These are phyloP conservation scores for Melanotaenia parkinsoni DNA, from an alignment of 2,797 vertebrate genomes.

Conservation along the genomic window DNA sequence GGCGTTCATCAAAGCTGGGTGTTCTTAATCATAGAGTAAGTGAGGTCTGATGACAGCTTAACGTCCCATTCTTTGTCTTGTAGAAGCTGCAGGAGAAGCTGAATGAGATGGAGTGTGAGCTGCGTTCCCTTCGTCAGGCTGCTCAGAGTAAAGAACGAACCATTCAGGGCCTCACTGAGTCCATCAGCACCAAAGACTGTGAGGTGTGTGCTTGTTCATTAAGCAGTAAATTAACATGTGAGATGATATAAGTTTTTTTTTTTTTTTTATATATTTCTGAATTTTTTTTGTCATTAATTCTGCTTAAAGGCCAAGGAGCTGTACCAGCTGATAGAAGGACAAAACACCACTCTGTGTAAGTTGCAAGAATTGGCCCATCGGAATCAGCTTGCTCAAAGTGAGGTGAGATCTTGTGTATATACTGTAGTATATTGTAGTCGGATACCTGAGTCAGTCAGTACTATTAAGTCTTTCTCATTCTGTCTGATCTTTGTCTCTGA, in stretches of 20 bases:
- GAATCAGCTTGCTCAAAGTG: slow-evolving; percentile 85
- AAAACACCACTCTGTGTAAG: slow-evolving; percentile 90
- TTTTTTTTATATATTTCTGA: not conserved
- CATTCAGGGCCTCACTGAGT: slow-evolving; percentile 89
- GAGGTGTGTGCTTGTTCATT: slow-evolving; percentile 84
- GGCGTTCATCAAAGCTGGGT: not conserved
- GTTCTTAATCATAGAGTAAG: not conserved
- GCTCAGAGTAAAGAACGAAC: slow-evolving; percentile 87
- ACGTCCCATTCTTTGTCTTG: not conserved
- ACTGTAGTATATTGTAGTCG: not conserved
- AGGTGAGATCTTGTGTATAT: slow-evolving; percentile 73
- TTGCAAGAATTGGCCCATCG: slow-evolving; percentile 89
- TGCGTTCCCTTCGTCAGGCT: slow-evolving; percentile 86
- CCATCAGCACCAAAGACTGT: slow-evolving; percentile 87
- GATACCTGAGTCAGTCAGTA: not conserved
- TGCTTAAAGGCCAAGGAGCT: slow-evolving; percentile 87
- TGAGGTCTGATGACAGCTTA: not conserved
- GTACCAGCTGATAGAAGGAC: slow-evolving; percentile 89
- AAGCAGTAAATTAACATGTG: not conserved
- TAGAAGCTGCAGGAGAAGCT: slow-evolving; percentile 94
- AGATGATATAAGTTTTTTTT: not conserved
- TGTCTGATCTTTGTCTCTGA: slow-evolving; percentile 11
- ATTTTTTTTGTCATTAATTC: slow-evolving; percentile 6
- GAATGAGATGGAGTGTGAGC: slow-evolving; percentile 89
- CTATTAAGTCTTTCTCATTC: not conserved